Conservation (phyloP, 1,140 invertebrate genomes). For the Anastrepha obliqua region DNA sequence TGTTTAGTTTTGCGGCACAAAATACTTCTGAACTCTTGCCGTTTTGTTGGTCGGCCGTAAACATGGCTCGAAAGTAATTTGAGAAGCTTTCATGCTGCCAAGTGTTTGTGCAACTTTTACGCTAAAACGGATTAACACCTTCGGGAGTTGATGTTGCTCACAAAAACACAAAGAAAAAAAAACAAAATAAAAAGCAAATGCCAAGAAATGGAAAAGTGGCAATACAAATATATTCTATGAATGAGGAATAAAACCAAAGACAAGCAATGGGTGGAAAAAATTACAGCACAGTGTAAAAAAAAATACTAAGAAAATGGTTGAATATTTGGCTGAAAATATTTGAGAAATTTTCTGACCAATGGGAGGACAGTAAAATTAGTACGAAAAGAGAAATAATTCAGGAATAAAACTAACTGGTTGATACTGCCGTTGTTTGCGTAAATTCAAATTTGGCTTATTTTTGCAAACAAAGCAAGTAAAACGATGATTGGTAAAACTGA, state of each 20-base stretch:
- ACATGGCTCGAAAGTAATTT: slow-evolving; percentile 22
- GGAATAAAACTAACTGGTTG: neutral
- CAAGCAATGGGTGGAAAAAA: neutral
- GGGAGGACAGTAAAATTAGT: neutral
- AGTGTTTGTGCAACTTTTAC: slow-evolving; percentile 34
- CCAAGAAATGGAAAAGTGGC: too few relatives aligned
- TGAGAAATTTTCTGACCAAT: too few relatives aligned
- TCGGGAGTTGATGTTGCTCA: slow-evolving; percentile 4
- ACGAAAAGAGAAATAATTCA: neutral
- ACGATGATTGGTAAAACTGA: neutral
- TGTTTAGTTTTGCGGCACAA: neutral
- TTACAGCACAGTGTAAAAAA: neutral
- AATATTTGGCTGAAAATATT: neutral
- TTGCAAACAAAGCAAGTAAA: neutral
- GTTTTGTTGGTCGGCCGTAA: neutral
- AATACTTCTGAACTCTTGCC: neutral
- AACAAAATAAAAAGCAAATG: neutral
- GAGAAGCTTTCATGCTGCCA: slow-evolving; percentile 43
- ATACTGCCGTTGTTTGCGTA: neutral
- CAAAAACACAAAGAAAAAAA: neutral
- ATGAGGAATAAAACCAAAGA: too few relatives aligned
- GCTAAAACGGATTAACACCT: slow-evolving; percentile 46
- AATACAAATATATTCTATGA: too few relatives aligned
- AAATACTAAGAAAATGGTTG: neutral
- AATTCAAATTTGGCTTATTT: neutral